These are phyloP conservation scores for Catocala nupta DNA, from an alignment of 2,888 invertebrate species.

Conservation along the genomic window DNA sequence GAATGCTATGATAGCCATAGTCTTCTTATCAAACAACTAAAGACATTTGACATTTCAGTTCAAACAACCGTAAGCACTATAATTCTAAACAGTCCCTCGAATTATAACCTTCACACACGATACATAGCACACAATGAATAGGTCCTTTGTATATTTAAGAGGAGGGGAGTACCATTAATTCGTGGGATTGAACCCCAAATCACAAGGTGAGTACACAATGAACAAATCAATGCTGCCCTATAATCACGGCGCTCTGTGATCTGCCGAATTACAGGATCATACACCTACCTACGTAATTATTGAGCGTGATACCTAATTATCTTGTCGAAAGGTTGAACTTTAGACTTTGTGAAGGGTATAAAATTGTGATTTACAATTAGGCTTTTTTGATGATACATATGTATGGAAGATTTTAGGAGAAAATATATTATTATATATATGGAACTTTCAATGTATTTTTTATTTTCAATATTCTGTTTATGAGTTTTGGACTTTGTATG, in stretches of 20 bases:
- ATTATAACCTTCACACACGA: slow-evolving; percentile 1
- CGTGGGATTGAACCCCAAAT: slow-evolving; percentile 33
- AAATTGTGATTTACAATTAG: slow-evolving; percentile 1
- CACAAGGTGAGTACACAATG: slow-evolving; percentile 50
- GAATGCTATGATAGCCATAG: too few relatives aligned
- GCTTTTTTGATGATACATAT: too few relatives aligned
- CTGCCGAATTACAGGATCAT: slow-evolving; percentile 29
- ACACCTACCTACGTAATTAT: slow-evolving; percentile 33
- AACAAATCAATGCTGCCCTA: slow-evolving; percentile 37
- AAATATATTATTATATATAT: too few relatives aligned
- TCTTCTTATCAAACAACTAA: too few relatives aligned
- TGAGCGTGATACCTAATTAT: slow-evolving; percentile 29
- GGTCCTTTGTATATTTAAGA: slow-evolving; percentile 1
- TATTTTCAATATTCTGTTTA: too few relatives aligned
- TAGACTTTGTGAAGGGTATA: background rate
- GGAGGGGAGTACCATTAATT: slow-evolving; percentile 14
- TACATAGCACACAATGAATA: slow-evolving; percentile 15
- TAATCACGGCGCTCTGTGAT: slow-evolving; percentile 43
- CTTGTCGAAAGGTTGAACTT: slow-evolving; percentile 6
- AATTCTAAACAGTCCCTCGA: background rate
- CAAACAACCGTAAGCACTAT: background rate
- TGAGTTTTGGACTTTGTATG: too few relatives aligned
- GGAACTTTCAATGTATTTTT: too few relatives aligned
- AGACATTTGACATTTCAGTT: too few relatives aligned
- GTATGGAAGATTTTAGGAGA: too few relatives aligned